Evolutionary conservation across 2,113 vertebrate genomes (phyloP).

Genomic region (Spheniscus mendiculus): DNA sequence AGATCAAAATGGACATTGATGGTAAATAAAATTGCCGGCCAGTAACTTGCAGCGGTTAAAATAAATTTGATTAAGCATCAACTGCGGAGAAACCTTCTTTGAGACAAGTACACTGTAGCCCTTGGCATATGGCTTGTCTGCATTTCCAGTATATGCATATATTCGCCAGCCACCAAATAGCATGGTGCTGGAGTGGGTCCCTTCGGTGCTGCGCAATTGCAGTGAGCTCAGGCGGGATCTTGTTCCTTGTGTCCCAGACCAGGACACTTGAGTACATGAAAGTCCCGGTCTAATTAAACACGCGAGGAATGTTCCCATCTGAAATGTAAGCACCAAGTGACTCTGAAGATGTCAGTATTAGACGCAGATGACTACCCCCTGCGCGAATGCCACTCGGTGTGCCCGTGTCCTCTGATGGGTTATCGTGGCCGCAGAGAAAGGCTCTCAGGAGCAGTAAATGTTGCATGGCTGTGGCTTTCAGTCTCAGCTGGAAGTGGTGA

Average conservation of each 20-base stretch:
- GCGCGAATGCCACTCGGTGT: accelerated
- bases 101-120: slow-evolving; percentile 2
- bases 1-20: slow-evolving; percentile 3
- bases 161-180: not conserved
- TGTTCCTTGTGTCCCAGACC: not conserved
- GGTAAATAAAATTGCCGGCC: slow-evolving; percentile 42
- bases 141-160: not conserved
- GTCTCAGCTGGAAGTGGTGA: not conserved
- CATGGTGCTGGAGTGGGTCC: not conserved
- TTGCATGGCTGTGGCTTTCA: not conserved
- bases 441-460: not conserved
- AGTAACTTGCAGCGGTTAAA: slow-evolving; percentile 32
- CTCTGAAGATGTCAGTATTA: not conserved
- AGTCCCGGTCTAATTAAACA: not conserved
- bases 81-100: slow-evolving; percentile 37
- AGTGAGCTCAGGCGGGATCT: not conserved
- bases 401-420: not conserved
- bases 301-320: not conserved
- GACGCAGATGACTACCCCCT: accelerated
- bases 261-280: not conserved
- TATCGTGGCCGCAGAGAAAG: not conserved
- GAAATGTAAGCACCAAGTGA: not conserved
- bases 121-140: not conserved
- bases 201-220: not conserved
- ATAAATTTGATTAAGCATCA: slow-evolving; percentile 65